Base-by-base conservation (phyloP, 2,113 vertebrate genomes). In the Daphoenositta chrysoptera region DNA sequence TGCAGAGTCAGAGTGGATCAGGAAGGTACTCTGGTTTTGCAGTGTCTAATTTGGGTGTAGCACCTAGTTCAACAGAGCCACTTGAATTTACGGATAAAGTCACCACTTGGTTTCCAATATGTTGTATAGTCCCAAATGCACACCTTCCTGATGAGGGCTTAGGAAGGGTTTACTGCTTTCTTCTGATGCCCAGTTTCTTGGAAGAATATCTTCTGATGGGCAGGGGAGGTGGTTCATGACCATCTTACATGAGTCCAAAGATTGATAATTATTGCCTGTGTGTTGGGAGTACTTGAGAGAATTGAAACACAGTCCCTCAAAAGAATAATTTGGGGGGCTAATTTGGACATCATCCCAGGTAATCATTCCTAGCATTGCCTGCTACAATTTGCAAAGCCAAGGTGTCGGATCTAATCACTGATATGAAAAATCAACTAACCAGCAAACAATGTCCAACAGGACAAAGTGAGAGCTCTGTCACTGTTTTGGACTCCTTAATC, bases 221-320 rank as follows among this genome's bases (percentile, higher is more conserved):
- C 45, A 31, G 22, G 37, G 80, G 28, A 69, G 13, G n/a, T 81
- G 50, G 13, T 56, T 72, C 21, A 14, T 85, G 79, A 15, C n/a
- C 2, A 1, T 40, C 30, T 54, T 39, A 19, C 0, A 0, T 40
- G 40, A 80, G 48, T 56, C 53, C 58, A 51, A 37, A 88, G 28
- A 20, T 60, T 0, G 0, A 1, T 45, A 24, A 5, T 7, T 40
- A 15, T 47, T 10, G n/a, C 39, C 16, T 31, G 4, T 42, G 27
- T 64, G 8, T 26, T 45, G 6, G 37, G 27, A 44, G 21, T 44
- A n/a, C 51, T 84, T 58, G 33, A 27, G 26, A 89, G 53, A 71
- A 47, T 10, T 56, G 44, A 77, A 80, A 44, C 42, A 54, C 11
- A 19, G 31, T 56, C 21, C 30, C 26, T 70, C 20, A 19, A 39